Percentiles rank a stretch among this genome's conserved stretches.
These are phyloP conservation scores for Lampris incognitus DNA, from an alignment of 2,113 vertebrate genomes.

Conservation along the genomic window DNA sequence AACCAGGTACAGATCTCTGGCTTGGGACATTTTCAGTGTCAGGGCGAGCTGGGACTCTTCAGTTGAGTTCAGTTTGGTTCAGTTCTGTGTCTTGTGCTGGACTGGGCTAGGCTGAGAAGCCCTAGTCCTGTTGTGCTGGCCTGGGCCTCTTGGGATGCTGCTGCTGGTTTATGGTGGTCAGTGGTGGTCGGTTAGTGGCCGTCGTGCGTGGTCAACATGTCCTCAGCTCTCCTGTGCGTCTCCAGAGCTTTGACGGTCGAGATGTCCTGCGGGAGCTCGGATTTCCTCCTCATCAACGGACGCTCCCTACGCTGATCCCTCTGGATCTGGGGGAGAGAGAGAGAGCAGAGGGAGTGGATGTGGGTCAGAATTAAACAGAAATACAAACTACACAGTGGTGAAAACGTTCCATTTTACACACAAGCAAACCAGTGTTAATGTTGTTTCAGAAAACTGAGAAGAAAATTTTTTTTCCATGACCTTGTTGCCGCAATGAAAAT, in stretches of 20 bases:
- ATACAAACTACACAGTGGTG: background rate
- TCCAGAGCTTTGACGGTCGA: constrained; percentile 96
- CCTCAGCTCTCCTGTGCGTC: constrained; percentile 92
- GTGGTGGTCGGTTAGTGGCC: constrained; percentile 86
- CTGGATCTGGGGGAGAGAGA: constrained; percentile 78
- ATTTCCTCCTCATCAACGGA: constrained; percentile 93
- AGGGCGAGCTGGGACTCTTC: constrained; percentile 20
- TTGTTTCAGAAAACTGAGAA: no score
- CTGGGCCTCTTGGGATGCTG: constrained; percentile 47
- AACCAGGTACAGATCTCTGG: constrained; percentile 16
- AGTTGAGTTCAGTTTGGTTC: constrained; percentile 26
- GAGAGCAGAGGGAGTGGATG: background rate
- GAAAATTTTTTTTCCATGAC: no score
- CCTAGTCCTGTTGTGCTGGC: constrained; percentile 53
- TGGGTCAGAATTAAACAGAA: background rate
- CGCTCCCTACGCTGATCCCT: constrained; percentile 92
- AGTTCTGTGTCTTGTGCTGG: constrained; percentile 35
- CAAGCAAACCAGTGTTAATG: no score
- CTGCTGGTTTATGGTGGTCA: constrained; percentile 57
- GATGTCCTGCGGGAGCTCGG: constrained; percentile 96
- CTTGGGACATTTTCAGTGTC: constrained; percentile 50
- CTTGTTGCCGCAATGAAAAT: no score
- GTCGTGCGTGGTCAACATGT: constrained; percentile 89
- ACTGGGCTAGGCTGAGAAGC: constrained; percentile 48
- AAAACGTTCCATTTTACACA: no score